Evolutionary conservation across 1,140 invertebrate species (phyloP).

Genomic region (Anagrus nilaparvatae): DNA sequence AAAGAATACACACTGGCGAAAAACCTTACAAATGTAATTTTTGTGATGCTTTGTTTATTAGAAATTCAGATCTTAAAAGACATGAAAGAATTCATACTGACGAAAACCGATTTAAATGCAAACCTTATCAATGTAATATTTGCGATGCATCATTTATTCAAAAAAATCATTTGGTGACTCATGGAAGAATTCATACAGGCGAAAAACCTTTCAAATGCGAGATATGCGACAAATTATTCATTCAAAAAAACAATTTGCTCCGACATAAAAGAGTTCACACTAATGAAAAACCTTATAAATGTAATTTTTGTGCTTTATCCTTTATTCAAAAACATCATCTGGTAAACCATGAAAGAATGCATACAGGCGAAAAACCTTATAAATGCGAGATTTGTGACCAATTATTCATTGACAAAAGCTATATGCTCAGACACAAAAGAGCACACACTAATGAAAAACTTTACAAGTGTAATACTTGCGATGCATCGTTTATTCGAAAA

Average conservation of each 20-base stretch:
- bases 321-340: slow-evolving; percentile 43
- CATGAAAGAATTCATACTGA: slow-evolving; percentile 31
- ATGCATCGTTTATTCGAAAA: slow-evolving; percentile 50
- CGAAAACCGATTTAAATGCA: slow-evolving; percentile 17
- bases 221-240: slow-evolving; percentile 48
- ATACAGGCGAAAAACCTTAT: slow-evolving; percentile 44
- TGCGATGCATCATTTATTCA: slow-evolving; percentile 34
- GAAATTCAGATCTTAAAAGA: slow-evolving; percentile 12
- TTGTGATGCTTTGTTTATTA: slow-evolving; percentile 59
- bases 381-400: slow-evolving; percentile 44
- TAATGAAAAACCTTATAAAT: slow-evolving; percentile 39
- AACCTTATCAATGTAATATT: slow-evolving; percentile 22
- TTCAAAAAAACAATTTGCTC: slow-evolving; percentile 27
- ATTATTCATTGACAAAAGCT: slow-evolving; percentile 48
- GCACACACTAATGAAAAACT: slow-evolving; percentile 64
- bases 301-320: slow-evolving; percentile 30
- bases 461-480: slow-evolving; percentile 61
- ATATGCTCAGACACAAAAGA: slow-evolving; percentile 41
- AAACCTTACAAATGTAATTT: slow-evolving; percentile 64
- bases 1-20: slow-evolving; percentile 55
- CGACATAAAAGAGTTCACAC: slow-evolving; percentile 28
- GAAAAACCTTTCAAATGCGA: slow-evolving; percentile 70
- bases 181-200: slow-evolving; percentile 43
- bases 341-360: slow-evolving; percentile 74
- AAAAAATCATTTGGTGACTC: slow-evolving; percentile 29